Conservation (phyloP, 35 echinoderm and acorn worm genomes). For the Heliocidaris erythrogramma region DNA sequence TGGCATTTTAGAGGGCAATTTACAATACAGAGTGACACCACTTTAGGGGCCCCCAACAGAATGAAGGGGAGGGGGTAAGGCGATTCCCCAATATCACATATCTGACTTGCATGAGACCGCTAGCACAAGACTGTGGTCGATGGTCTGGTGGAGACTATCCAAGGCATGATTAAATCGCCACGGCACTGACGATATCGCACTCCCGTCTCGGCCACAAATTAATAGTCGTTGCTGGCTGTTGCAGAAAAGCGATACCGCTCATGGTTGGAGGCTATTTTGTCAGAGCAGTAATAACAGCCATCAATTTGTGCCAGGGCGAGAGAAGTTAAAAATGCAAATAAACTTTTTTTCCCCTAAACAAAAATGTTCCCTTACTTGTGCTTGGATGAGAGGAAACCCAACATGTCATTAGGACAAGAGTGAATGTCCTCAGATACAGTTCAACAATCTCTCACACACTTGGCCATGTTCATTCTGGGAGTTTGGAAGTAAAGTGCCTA, state of each 20-base stretch:
- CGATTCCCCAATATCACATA: neutral
- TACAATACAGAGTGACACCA: neutral
- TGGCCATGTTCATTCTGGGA: neutral
- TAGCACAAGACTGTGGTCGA: constrained; percentile 7
- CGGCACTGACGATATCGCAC: neutral
- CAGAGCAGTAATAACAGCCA: constrained; percentile 23
- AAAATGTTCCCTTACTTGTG: neutral
- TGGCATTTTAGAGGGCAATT: constrained; percentile 5
- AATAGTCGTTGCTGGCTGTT: constrained; percentile 26
- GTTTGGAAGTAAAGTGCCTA: neutral
- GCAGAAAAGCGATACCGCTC: constrained; percentile 31
- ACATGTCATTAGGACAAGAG: neutral
- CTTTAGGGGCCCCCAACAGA: constrained; percentile 20
- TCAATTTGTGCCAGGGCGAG: constrained; percentile 21
- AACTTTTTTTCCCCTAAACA: neutral
- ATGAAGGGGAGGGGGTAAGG: neutral
- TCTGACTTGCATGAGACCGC: constrained; percentile 13
- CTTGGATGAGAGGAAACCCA: neutral
- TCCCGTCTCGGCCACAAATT: constrained; percentile 36
- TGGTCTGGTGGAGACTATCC: neutral
- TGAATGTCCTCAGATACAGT: neutral
- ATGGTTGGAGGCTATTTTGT: constrained; percentile 32
- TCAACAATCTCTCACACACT: neutral
- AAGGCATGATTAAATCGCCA: constrained; percentile 25
- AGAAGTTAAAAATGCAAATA: constrained; percentile 43